Base-by-base conservation (phyloP, 2,888 invertebrate genomes). In the Arctia plantaginis region DNA sequence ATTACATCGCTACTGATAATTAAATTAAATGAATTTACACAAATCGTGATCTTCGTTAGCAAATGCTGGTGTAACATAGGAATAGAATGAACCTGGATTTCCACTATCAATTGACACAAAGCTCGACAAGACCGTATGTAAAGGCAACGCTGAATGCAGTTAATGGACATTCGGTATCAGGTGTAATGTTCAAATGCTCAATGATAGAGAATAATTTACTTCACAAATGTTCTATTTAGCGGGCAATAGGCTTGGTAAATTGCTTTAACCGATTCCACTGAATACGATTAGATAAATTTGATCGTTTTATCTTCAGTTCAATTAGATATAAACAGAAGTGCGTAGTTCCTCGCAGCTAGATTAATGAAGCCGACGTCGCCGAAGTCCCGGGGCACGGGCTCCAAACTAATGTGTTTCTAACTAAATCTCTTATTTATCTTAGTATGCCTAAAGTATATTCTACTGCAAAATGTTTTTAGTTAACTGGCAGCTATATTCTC, bases 251-350 rank as follows among this genome's bases (percentile, higher is more conserved):
- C 51, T 80, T 35, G 80, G 76, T 72, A 79, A 82, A 84, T 83
- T 78, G 79, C 82, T 78, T 73, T 41, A 83, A 76, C 75, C 71
- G 72, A 75, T 84, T 80, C 69, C 74, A 79, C 76, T 74, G 76
- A 74, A 66, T 68, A 69, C 76, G 85, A 84, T 84, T 75, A 83
- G 83, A 83, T 82, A 78, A 83, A 80, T 77, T 76, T 83, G 85
- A 77, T 76, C 79, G 74, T 83, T 84, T 82, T 85, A 84, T 84
- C 83, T 80, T 73, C 67, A 74, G 76, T 72, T 83, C 76, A 84
- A 79, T 83, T 83, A 82, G 55, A 77, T 76, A 76, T 77, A 83
- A 77, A 77, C 73, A 72, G 75, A 55, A 66, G 51, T 27, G 55
- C 73, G 62, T 68, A 73, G 64, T 68, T 41, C 55, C n/a, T 35